These are phyloP conservation scores for Chelon labrosus DNA, from an alignment of 2,797 vertebrate genomes.

Conservation along the genomic window DNA sequence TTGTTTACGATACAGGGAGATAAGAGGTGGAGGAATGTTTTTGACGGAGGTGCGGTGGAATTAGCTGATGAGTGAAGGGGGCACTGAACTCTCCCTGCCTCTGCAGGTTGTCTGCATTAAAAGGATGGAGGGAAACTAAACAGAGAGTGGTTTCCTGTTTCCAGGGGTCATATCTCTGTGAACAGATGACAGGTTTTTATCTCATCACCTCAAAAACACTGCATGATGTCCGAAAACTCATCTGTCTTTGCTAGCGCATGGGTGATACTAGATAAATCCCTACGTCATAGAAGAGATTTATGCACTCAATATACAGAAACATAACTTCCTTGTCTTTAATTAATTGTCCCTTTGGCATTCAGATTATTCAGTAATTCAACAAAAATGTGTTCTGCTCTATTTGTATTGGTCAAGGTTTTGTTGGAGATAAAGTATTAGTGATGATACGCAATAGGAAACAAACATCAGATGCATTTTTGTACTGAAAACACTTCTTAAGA, in stretches of 20 bases:
- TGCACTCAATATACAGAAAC: too few relatives aligned
- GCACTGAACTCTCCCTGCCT: conserved; percentile 44
- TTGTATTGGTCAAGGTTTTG: neutral
- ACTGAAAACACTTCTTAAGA: too few relatives aligned
- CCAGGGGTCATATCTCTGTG: conserved; percentile 31
- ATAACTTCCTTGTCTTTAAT: neutral
- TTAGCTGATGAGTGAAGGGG: conserved; percentile 61
- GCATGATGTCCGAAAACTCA: neutral
- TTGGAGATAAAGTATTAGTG: neutral
- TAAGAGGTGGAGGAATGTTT: conserved; percentile 76
- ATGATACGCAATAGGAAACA: too few relatives aligned
- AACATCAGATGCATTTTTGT: too few relatives aligned
- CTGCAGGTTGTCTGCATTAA: conserved; percentile 54
- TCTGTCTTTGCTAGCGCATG: neutral
- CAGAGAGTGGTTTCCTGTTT: conserved; percentile 55
- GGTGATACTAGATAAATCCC: neutral
- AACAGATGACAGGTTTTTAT: conserved; percentile 35
- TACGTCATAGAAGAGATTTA: too few relatives aligned
- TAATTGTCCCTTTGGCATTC: neutral
- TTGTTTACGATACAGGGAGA: conserved; percentile 78
- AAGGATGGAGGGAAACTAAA: conserved; percentile 62
- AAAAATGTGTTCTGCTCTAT: too few relatives aligned
- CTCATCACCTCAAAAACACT: neutral
- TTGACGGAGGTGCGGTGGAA: neutral
- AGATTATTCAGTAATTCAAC: neutral